Conservation (phyloP, 2,888 invertebrate genomes). For the Chirona hameri region DNA sequence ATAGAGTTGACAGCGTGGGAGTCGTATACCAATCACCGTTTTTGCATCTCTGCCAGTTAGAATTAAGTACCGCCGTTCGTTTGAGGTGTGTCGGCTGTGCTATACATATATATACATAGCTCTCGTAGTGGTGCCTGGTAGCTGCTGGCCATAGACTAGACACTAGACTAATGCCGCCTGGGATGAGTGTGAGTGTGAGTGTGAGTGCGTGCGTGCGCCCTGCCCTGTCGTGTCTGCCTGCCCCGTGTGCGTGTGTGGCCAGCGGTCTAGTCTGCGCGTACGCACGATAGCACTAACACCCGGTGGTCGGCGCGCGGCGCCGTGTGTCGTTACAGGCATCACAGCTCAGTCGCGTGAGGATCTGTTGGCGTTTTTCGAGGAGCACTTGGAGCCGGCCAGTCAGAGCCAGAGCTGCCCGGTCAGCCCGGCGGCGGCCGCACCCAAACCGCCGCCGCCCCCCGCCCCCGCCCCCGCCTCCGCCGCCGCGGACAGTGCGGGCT, state of each 20-base stretch:
- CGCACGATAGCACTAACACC: not conserved
- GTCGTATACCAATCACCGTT: too few species aligned
- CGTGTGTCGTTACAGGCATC: slow-evolving; percentile 33
- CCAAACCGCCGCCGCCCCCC: slow-evolving; percentile 65
- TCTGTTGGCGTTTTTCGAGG: slow-evolving; percentile 52
- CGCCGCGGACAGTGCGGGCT: slow-evolving; percentile 45
- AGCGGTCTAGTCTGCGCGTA: not conserved
- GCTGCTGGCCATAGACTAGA: slow-evolving; percentile 45
- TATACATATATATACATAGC: too few species aligned
- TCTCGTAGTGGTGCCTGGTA: slow-evolving; percentile 40
- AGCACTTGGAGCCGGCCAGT: slow-evolving; percentile 70
- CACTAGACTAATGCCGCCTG: not conserved
- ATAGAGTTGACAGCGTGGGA: too few species aligned
- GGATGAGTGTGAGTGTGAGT: not conserved
- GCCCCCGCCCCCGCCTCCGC: slow-evolving; percentile 54
- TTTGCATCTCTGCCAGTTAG: too few species aligned
- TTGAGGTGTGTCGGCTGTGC: too few species aligned
- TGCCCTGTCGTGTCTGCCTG: slow-evolving; percentile 27
- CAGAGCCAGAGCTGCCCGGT: slow-evolving; percentile 64
- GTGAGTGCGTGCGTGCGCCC: not conserved
- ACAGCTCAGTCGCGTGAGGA: not conserved
- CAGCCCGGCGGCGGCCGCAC: slow-evolving; percentile 50
- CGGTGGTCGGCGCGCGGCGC: not conserved
- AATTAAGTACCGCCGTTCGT: too few species aligned
- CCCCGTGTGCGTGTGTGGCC: slow-evolving; percentile 4